Base-by-base conservation (phyloP, 2,888 invertebrate genomes). In the Leptogaster cylindrica region DNA sequence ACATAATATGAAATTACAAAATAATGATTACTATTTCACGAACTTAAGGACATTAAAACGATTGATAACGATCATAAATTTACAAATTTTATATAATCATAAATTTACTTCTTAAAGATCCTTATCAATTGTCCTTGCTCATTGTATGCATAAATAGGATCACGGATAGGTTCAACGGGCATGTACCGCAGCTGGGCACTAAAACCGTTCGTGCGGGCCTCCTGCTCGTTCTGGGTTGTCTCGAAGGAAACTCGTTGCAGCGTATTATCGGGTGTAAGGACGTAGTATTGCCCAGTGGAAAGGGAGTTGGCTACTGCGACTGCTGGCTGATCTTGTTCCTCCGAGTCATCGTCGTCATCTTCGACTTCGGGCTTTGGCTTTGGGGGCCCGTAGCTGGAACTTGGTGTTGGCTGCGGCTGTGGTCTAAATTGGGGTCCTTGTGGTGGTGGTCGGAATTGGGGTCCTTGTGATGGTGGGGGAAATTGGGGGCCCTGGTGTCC, bases 71-170 rank as follows among this genome's bases (percentile, higher is more conserved):
- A n/a, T n/a, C n/a, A n/a, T n/a, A n/a, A n/a, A n/a, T n/a, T n/a
- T n/a, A n/a, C n/a, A n/a, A n/a, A n/a, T n/a, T n/a, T n/a, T n/a
- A n/a, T n/a, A n/a, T n/a, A n/a, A n/a, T n/a, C n/a, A n/a, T n/a
- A 16, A 44, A 48, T 14, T 69, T 73, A 73, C 65, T 75, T 78
- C 55, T 77, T 81, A 7, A 77, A 73, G 31, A 82, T 74, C 27
- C 79, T 72, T 50, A 78, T 76, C 65, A 82, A 69, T 58, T 81
- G 79, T 2, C 81, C 81, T 44, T 77, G 74, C 7, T 73, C 76
- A 55, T 78, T 79, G 52, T 81, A 81, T 18, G 77, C 77, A 50
- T 77, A 82, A 12, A 82, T 72, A 0, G 82, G 81, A 72, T 81
- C 81, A 61, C 76, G 73, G 20, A 82, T 72, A 51, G 80, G 78